phyloP scores from a whole-genome alignment of 2,113 vertebrate species.

The Microtus pennsylvanicus region DNA sequence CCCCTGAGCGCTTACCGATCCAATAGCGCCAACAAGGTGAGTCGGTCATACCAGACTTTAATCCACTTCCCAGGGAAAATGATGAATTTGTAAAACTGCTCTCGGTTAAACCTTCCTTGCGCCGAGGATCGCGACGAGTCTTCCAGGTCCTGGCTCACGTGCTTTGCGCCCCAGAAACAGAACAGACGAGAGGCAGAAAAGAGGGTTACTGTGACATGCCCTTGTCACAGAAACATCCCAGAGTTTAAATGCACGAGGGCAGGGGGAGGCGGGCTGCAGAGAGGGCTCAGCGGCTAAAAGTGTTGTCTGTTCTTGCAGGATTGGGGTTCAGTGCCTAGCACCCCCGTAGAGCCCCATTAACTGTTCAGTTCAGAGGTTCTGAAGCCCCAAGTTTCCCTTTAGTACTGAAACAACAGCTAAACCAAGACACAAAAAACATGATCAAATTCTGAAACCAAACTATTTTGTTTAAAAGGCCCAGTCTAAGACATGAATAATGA shows the following conservation, averaged over 20 bases:
- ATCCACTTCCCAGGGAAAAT: constrained; percentile 97
- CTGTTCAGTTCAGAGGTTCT: background rate
- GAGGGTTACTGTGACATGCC: background rate
- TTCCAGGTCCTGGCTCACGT: constrained; percentile 90
- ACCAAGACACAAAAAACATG: background rate
- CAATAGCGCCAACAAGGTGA: constrained; percentile 93
- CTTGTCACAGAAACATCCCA: constrained; percentile 28
- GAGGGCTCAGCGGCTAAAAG: background rate
- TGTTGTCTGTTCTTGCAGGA: background rate
- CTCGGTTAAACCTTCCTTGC: constrained; percentile 91
- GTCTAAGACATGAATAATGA: background rate
- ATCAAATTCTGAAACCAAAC: background rate
- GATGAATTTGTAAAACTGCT: constrained; percentile 95
- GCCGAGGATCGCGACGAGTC: constrained; percentile 93
- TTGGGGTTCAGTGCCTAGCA: background rate
- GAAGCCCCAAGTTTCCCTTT: background rate
- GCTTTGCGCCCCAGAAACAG: constrained; percentile 71
- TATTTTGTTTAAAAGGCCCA: background rate
- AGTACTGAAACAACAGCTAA: background rate
- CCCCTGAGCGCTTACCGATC: constrained; percentile 90
- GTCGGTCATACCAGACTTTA: constrained; percentile 95
- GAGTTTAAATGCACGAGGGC: background rate
- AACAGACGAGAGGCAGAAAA: constrained; percentile 62
- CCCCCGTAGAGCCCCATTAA: background rate
- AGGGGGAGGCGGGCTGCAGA: background rate